Evolutionary conservation across 1,140 invertebrate genomes (phyloP), one percentile per base, ranked within the genome.

Genomic region (Agrypnia vestita): DNA sequence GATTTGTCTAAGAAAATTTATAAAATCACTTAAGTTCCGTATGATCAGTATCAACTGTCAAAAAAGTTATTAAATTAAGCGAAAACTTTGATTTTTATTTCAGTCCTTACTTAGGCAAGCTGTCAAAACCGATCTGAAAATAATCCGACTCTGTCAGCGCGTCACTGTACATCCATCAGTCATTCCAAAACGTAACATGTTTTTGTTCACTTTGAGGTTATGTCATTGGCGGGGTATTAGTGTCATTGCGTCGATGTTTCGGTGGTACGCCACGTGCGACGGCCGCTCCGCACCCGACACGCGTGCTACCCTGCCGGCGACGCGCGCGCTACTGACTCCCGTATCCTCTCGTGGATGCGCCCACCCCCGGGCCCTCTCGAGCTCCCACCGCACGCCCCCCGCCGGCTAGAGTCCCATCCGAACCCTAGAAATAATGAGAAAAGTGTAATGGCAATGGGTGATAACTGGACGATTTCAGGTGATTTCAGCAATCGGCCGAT

Each of bases 261-360:
- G 67, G 21, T 64, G 17, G 46, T 15, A 46, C 7, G 17, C 74
- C 76, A 78, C 81, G 78, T 80, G 81, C 67, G 77, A 56, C 15
- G 73, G 17, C 55, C 47, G 21, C 56, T 77, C 61, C 51, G 71
- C 25, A 47, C 51, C 59, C 59, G 79, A 69, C 69, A 75, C 81
- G 61, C 81, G 81, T 75, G 78, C 79, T 19, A 69, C 62, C 81
- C 64, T 43, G 51, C 47, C 79, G 76, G 74, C 78, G 78, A 47
- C 78, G 78, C 78, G 81, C 79, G 61, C 81, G 81, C 78, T 80
- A 83, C 81, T 83, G 81, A 71, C 44, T 56, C 74, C 19, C 12
- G 67, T 44, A 51, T 78, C 76, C 62, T 78, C 47, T 71, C 59
- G 15, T 19, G 44, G 51, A n/a, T 35, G 44, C 56, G 10, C 46